phyloP scores from a whole-genome alignment of 2,888 invertebrate species.

The Hirtodrosophila duncani region DNA sequence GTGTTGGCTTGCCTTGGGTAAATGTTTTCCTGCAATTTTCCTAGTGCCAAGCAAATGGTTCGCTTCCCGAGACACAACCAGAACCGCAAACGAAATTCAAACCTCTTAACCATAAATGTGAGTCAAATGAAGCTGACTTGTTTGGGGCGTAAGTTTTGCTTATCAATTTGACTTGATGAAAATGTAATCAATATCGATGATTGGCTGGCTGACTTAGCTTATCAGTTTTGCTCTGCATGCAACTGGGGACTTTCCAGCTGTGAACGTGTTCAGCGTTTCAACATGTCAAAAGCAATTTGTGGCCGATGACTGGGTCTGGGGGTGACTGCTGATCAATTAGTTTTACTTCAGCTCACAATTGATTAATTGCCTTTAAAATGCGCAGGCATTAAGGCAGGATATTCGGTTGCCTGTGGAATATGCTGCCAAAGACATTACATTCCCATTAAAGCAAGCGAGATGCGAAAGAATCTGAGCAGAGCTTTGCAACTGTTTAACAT shows the following conservation, averaged over 20 bases:
- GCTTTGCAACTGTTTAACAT: conserved; percentile 17
- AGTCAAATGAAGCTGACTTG: conserved; percentile 14
- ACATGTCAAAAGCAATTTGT: conserved; percentile 19
- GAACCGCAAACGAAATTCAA: background rate
- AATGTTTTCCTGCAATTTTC: conserved; percentile 54
- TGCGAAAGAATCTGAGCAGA: no score
- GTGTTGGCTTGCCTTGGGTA: conserved; percentile 18
- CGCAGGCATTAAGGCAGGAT: background rate
- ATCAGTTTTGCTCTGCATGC: no score
- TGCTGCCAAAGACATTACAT: no score
- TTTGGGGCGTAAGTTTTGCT: conserved; percentile 4
- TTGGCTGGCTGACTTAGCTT: no score
- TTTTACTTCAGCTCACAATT: conserved; percentile 20
- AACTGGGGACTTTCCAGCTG: background rate
- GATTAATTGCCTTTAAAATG: conserved; percentile 45
- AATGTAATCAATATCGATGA: conserved; percentile 19
- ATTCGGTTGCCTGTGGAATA: conserved; percentile 7
- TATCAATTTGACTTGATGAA: conserved; percentile 19
- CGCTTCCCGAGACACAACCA: conserved; percentile 10
- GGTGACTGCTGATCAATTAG: conserved; percentile 27
- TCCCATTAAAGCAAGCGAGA: conserved; percentile 37
- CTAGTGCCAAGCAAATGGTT: conserved; percentile 18
- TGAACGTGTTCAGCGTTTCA: conserved; percentile 11
- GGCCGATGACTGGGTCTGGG: conserved; percentile 4
- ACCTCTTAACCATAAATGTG: background rate